Evolutionary conservation across 2,113 vertebrate species (phyloP), one percentile per base, ranked within the genome.

Genomic region (Eclectus roratus): DNA sequence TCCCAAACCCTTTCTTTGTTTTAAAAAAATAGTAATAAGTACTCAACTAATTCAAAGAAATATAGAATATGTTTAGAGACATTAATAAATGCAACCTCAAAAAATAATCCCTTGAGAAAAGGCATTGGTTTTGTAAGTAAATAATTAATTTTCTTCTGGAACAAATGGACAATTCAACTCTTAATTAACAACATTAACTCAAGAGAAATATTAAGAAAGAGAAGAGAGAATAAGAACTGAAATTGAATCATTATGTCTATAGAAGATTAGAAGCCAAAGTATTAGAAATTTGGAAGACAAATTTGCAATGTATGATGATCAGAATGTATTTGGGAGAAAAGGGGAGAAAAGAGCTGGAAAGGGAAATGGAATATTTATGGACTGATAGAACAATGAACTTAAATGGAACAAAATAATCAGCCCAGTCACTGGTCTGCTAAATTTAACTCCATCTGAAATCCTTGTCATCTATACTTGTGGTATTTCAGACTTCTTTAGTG

Each of bases 301-400:
- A 95, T 94, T 76, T 81, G 25, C 83, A 63, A 41, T 68, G 35
- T 80, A 35, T 61, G 77, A 94, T 79, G 56, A 92, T 93, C 35
- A 81, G 69, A 91, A 52, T 49, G 68, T 46, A 94, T 91, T 29
- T 79, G 31, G 64, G 73, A 94, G 84, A 78, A 92, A 86, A 68
- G 33, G 56, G 73, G 39, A 85, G 76, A 76, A 73, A 8, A 73
- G 64, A 85, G 17, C 11, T 73, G 35, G 61, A 91, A 86, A 84
- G 8, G 61, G 24, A 93, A 95, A 95, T 94, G 50, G 89, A 96
- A 90, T 88, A 96, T 95, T 88, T 92, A 91, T 86, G 61, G 80
- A 92, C 79, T 81, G 56, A 81, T 49, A 89, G 93, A 96, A 86
- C 76, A 92, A 79, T 60, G 76, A 94, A 90, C 72, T 92, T 95